Conservation (phyloP, 1,140 invertebrate species). For the Lucilia sericata region DNA sequence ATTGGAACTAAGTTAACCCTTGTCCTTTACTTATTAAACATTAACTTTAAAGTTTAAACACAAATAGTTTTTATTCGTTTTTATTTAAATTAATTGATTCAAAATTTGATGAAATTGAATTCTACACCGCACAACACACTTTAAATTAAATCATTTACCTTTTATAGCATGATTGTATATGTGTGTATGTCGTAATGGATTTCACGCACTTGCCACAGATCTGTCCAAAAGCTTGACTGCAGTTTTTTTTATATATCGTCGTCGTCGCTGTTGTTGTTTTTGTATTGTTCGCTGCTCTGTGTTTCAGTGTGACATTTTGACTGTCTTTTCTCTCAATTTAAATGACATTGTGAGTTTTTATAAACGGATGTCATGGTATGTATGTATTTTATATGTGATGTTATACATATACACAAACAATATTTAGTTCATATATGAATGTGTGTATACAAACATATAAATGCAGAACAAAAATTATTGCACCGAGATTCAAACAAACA, state of each 20-base stretch:
- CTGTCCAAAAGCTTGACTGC: conserved; percentile 40
- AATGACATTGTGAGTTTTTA: conserved; percentile 39
- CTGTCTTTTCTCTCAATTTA: conserved; percentile 44
- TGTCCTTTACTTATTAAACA: neutral
- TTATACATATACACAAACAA: neutral
- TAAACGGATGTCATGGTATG: conserved; percentile 38
- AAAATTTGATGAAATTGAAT: conserved; percentile 25
- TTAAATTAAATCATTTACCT: conserved; percentile 42
- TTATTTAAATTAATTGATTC: neutral
- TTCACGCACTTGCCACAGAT: conserved; percentile 44
- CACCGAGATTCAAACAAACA: neutral
- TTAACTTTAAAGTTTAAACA: neutral
- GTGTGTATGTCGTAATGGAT: conserved; percentile 30
- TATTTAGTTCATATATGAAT: neutral
- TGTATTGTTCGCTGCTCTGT: neutral
- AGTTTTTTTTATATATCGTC: conserved; percentile 28
- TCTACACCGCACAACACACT: conserved; percentile 22
- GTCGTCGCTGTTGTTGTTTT: conserved; percentile 8
- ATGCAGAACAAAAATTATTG: neutral
- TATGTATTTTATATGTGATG: neutral
- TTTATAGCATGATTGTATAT: neutral
- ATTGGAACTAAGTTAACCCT: neutral
- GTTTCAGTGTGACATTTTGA: conserved; percentile 33
- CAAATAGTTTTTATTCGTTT: neutral
- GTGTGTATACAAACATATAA: neutral